Conservation (phyloP, 2,113 vertebrate genomes). For the Cephalopterus ornatus region DNA sequence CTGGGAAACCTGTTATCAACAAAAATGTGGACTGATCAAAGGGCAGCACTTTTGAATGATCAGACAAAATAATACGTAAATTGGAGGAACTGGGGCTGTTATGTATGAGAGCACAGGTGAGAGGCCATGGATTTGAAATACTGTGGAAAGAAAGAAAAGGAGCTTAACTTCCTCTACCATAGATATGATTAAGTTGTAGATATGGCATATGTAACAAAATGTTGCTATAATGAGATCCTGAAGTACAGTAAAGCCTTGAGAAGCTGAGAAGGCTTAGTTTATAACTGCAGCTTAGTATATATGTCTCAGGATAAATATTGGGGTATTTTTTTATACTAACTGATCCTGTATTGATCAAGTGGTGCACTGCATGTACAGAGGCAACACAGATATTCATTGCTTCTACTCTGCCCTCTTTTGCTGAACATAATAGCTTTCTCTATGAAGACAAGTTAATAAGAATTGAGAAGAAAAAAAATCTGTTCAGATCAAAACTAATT, state of each 20-base stretch:
- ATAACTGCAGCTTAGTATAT: background rate
- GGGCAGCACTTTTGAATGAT: background rate
- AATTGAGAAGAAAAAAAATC: background rate
- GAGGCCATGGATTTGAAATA: background rate
- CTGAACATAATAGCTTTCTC: background rate
- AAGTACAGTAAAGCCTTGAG: background rate
- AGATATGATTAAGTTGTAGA: background rate
- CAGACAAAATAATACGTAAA: background rate
- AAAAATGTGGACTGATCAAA: background rate
- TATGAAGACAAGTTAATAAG: background rate
- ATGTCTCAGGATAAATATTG: background rate
- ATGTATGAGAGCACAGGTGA: background rate
- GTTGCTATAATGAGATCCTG: background rate
- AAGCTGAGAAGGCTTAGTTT: background rate
- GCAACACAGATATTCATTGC: background rate
- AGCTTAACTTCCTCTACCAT: background rate
- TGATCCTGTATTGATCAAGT: background rate
- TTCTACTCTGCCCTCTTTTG: background rate
- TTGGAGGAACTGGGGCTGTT: background rate
- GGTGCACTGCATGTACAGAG: background rate
- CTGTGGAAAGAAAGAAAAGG: background rate
- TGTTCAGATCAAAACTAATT: conserved; percentile 8
- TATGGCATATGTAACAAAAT: background rate
- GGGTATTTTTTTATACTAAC: background rate
- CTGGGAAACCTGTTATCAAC: background rate